Evolutionary conservation across 1,140 invertebrate species (phyloP).

Genomic region (Heliconius hewitsoni): DNA sequence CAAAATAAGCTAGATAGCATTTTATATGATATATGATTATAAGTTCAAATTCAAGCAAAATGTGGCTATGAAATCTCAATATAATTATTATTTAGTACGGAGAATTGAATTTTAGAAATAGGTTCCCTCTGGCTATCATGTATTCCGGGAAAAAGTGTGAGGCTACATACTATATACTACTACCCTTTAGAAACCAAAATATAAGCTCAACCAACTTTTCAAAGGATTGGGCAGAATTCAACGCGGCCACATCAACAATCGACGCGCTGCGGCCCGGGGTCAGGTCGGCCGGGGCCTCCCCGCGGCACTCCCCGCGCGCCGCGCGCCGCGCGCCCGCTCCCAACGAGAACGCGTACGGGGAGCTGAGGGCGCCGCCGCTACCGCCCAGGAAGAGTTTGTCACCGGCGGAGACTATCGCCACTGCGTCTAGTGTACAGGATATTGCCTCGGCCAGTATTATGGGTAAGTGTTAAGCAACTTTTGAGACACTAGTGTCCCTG

Average conservation of each 20-base stretch:
- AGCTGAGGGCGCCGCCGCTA: conserved; percentile 73
- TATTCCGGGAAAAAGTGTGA: neutral
- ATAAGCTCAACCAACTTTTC: neutral
- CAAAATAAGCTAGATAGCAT: too few species aligned
- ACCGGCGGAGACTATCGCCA: conserved; percentile 63
- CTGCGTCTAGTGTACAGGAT: conserved; percentile 66
- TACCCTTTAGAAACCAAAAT: neutral
- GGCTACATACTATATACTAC: neutral
- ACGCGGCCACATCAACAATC: conserved; percentile 83
- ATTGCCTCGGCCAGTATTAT: conserved; percentile 57
- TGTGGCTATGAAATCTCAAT: neutral
- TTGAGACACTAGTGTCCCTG: too few species aligned
- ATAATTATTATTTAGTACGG: neutral
- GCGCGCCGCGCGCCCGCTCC: conserved; percentile 49
- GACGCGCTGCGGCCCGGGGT: conserved; percentile 76
- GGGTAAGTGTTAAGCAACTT: conserved; percentile 35
- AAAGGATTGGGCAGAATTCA: conserved; percentile 83
- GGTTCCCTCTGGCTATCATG: neutral
- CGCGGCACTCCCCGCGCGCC: conserved; percentile 69
- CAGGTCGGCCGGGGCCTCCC: conserved; percentile 62
- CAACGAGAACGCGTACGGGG: conserved; percentile 74
- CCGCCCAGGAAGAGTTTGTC: conserved; percentile 75
- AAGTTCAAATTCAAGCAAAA: too few species aligned
- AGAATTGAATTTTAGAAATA: neutral
- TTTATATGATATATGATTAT: too few species aligned